phyloP scores from a whole-genome alignment of 2,888 invertebrate genomes.

The Lypha dubia region DNA sequence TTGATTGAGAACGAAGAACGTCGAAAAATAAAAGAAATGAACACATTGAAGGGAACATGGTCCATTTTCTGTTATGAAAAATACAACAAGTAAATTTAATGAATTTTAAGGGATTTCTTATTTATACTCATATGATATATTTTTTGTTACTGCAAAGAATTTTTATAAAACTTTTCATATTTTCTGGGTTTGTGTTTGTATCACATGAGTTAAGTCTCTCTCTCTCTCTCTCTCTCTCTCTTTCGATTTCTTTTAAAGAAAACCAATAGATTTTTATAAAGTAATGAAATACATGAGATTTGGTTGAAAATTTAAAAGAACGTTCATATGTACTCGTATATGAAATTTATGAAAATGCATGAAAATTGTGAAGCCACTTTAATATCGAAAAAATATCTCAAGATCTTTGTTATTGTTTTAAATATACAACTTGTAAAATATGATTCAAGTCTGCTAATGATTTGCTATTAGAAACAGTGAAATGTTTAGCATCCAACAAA shows the following conservation, averaged over 20 bases:
- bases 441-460: too few relatives aligned
- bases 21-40: background rate
- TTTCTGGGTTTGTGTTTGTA: too few relatives aligned
- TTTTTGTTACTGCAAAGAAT: background rate
- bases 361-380: too few relatives aligned
- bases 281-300: background rate
- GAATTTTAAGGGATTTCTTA: background rate
- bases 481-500: too few relatives aligned
- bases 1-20: constrained; percentile 6
- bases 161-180: background rate
- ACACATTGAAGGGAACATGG: background rate
- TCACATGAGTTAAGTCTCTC: too few relatives aligned
- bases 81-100: constrained; percentile 38
- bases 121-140: background rate
- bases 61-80: constrained; percentile 25
- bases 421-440: too few relatives aligned
- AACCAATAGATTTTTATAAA: background rate
- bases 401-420: too few relatives aligned
- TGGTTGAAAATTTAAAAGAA: background rate
- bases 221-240: background rate
- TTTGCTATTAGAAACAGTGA: too few relatives aligned
- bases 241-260: background rate
- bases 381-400: too few relatives aligned
- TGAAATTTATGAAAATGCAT: too few relatives aligned
- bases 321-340: background rate